Base-by-base conservation (phyloP, 2,113 vertebrate genomes). In the Gambusia affinis region DNA sequence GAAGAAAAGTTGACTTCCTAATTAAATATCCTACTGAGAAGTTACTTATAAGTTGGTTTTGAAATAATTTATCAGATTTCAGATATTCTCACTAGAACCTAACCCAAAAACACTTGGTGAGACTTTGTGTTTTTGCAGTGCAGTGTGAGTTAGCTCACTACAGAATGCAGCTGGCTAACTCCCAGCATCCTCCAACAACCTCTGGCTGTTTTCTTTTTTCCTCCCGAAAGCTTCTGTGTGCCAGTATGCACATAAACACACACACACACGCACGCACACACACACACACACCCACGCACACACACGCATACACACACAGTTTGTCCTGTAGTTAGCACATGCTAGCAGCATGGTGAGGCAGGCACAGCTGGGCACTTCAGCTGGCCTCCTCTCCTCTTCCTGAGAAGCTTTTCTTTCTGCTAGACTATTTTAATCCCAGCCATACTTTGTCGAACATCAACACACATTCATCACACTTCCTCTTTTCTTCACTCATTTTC, bases 311-410 rank as follows among this genome's bases (percentile, higher is more conserved):
- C 44, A 62, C 70, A 77, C 62, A 75, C 60, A 73, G n/a, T 35
- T 28, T 1, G 7, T 60, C 69, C 31, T 72, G 28, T 71, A 72
- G 67, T 62, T 35, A 67, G 74, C 73, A 64, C 84, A 86, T 30
- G 75, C 85, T 83, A 80, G 19, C 74, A 85, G 74, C 69, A 80
- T 54, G 71, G 64, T 67, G 78, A 83, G 76, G 30, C 31, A 0
- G 68, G 76, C 84, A 81, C 86, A 87, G 87, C 82, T 82, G 65
- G 82, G 70, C 60, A 37, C 33, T 57, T 64, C 73, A 67, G 64
- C 63, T 76, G 42, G 79, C 11, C 71, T 75, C 64, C 57, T 70
- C 33, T 65, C 24, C 33, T 39, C 28, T 62, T 24, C 44, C 8
- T 69, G 64, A 60, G 60, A 60, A 22, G 63, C 51, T 65, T 68